Conservation (phyloP, 2,888 invertebrate species). For the Dicycla oo region DNA sequence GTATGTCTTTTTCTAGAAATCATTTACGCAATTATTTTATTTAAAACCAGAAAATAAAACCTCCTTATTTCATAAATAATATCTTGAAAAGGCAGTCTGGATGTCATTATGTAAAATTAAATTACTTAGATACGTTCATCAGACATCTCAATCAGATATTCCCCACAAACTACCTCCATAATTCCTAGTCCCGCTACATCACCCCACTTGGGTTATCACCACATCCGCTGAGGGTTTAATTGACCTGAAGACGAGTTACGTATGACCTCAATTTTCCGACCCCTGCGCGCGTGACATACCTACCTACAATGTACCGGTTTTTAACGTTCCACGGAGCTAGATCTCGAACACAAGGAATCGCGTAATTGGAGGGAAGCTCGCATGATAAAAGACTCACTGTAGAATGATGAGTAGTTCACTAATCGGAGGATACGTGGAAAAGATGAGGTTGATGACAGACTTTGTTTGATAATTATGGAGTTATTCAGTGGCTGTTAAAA, state of each 20-base stretch:
- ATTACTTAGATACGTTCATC: background rate
- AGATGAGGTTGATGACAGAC: background rate
- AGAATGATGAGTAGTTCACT: constrained; percentile 44
- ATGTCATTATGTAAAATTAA: background rate
- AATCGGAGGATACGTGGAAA: constrained; percentile 5
- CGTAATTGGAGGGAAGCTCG: constrained; percentile 43
- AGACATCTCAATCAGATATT: background rate
- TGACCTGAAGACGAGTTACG: constrained; percentile 79
- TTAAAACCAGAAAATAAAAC: background rate
- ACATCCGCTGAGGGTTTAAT: constrained; percentile 74
- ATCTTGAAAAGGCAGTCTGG: no score
- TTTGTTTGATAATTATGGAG: constrained; percentile 8
- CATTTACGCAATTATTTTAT: background rate
- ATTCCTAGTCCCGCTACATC: constrained; percentile 45
- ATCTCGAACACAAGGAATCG: constrained; percentile 49
- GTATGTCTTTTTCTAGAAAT: background rate
- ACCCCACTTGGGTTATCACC: constrained; percentile 51
- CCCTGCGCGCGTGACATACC: constrained; percentile 67
- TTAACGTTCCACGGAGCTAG: constrained; percentile 66
- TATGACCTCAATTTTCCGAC: constrained; percentile 79
- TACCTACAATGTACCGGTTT: constrained; percentile 64
- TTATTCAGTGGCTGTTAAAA: background rate
- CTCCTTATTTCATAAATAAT: background rate
- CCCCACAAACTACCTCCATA: background rate
- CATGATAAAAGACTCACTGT: constrained; percentile 17